Percentiles rank a stretch among this genome's conserved stretches.
phyloP scores from a whole-genome alignment of 2,888 invertebrate genomes.

The Ophioninae sp. region DNA sequence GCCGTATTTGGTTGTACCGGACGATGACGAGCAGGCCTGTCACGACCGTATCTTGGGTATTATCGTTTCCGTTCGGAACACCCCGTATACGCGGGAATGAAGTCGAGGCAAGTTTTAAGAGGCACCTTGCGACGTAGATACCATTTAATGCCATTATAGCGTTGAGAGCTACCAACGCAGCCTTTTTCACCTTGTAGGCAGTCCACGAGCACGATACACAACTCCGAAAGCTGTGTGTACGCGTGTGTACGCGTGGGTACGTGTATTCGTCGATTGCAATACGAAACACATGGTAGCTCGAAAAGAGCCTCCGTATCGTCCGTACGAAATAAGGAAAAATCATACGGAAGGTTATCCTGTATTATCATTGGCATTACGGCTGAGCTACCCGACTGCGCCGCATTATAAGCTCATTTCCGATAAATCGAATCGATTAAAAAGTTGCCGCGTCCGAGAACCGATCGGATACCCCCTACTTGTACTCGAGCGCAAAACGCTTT shows the following conservation, averaged over 20 bases:
- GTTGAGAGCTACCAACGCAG: constrained; percentile 70
- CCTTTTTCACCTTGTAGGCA: constrained; percentile 52
- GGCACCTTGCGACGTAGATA: constrained; percentile 64
- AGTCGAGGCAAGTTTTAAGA: constrained; percentile 60
- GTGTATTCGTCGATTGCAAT: neutral
- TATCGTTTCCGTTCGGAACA: no score
- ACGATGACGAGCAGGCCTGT: no score
- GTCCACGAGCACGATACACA: constrained; percentile 15
- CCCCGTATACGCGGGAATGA: constrained; percentile 52
- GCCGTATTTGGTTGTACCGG: no score
- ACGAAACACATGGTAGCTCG: neutral
- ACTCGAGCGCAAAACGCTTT: constrained; percentile 39
- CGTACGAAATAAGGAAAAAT: constrained; percentile 39
- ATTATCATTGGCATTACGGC: constrained; percentile 73
- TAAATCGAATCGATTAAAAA: constrained; percentile 76
- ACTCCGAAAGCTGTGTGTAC: neutral
- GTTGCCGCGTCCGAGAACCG: constrained; percentile 66
- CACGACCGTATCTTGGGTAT: no score
- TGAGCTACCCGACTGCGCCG: constrained; percentile 69
- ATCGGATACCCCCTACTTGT: constrained; percentile 53
- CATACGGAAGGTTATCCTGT: constrained; percentile 58
- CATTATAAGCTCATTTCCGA: constrained; percentile 77
- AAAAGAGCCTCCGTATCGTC: constrained; percentile 9
- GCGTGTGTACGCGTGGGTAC: no score
- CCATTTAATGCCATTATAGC: constrained; percentile 75